Evolutionary conservation across 2,888 invertebrate genomes (phyloP), one percentile per base, ranked within the genome.

Genomic region (Drosophila hawaiiensis): DNA sequence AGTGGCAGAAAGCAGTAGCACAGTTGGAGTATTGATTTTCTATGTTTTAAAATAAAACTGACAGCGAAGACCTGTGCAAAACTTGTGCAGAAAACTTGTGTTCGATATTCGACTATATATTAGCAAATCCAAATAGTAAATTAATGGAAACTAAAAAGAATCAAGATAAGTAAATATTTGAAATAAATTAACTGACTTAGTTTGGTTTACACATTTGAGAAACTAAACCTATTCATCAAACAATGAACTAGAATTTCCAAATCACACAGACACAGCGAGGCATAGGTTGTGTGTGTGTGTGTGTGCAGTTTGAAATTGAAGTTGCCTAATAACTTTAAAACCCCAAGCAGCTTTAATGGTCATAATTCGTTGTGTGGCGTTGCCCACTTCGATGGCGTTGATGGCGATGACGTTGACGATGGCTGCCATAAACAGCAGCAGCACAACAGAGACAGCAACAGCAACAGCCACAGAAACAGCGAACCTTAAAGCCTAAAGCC

Each of bases 311-410:
- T 76, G 73, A 76, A 84, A 78, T 76, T 82, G 68, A 76, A 87
- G 88, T 76, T 84, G 78, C 76, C 77, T 85, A 83, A 88, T 86
- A 88, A 83, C 88, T 88, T 86, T 86, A 80, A 86, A 83, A 88
- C 75, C 76, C 83, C 80, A 86, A 86, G 73, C 88, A 86, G 88
- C 85, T 82, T 88, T 88, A 83, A 85, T 86, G 76, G 80, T 69
- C 88, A 85, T 88, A 86, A 88, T 86, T 88, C 88, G 88, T 79
- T 82, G 79, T 69, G 50, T 29, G 67, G 35, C 62, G 67, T 66
- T 56, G 54, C 47, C 62, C 61, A 28, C 68, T 52, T 59, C 60
- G 56, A 68, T 59, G 56, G 61, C 41, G 61, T 50, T 67, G 76
- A 55, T 60, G 68, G 61, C 43, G 37, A 37, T 60, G 61, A 68